Conservation (phyloP, 2,888 invertebrate genomes). For the Phortica magna region DNA sequence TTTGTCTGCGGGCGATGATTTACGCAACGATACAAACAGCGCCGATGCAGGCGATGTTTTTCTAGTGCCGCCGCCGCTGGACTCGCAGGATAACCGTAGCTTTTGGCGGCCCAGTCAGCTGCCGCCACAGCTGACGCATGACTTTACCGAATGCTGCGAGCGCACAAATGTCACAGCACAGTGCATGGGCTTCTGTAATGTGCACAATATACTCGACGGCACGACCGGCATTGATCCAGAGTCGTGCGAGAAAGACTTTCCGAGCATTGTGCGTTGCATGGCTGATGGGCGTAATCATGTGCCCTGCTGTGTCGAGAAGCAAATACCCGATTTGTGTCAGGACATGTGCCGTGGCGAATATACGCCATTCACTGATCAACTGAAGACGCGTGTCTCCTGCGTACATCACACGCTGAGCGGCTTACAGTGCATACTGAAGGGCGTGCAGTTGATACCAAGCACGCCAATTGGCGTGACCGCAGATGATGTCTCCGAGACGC, state of each 20-base stretch:
- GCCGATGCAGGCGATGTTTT: constrained; percentile 70
- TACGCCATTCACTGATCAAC: constrained; percentile 89
- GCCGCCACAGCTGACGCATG: constrained; percentile 81
- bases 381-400: constrained; percentile 91
- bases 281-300: constrained; percentile 91
- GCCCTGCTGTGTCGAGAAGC: constrained; percentile 89
- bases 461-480: constrained; percentile 86
- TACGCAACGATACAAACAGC: constrained; percentile 49
- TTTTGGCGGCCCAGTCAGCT: constrained; percentile 68
- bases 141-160: constrained; percentile 90
- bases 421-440: constrained; percentile 89
- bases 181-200: constrained; percentile 89
- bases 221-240: constrained; percentile 89
- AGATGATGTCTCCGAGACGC: constrained; percentile 85
- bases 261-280: constrained; percentile 88
- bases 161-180: constrained; percentile 83
- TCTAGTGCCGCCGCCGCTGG: constrained; percentile 69
- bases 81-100: constrained; percentile 72
- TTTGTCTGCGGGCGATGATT: constrained; percentile 47
- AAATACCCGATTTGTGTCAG: constrained; percentile 90
- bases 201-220: constrained; percentile 87
- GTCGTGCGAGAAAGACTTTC: constrained; percentile 89
- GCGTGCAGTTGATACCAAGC: constrained; percentile 84
- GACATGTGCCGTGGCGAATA: constrained; percentile 92
- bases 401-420: constrained; percentile 90